These are phyloP conservation scores for Hepsetus odoe DNA, from an alignment of 2,113 vertebrate species.

Conservation along the genomic window DNA sequence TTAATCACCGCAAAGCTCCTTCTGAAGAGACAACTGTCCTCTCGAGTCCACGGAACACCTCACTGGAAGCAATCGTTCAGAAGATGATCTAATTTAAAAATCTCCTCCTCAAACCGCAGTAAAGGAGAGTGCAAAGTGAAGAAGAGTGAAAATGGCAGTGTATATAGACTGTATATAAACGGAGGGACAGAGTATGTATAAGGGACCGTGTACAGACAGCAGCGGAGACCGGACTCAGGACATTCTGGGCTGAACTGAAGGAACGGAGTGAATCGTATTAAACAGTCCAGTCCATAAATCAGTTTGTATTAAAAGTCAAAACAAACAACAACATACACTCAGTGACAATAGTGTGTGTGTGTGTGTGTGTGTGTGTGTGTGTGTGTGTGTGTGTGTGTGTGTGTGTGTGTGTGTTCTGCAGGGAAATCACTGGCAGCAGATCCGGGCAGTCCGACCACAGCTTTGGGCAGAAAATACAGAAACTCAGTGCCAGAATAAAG, in stretches of 20 bases:
- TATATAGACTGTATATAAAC: too few relatives aligned
- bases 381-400: neutral
- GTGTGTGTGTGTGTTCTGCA: neutral
- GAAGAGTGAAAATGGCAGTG: too few relatives aligned
- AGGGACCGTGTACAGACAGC: too few relatives aligned
- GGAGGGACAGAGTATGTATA: too few relatives aligned
- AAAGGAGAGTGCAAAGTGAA: too few relatives aligned
- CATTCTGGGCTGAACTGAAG: neutral
- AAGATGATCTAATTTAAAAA: neutral
- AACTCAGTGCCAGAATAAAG: conserved; percentile 31
- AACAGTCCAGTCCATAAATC: neutral
- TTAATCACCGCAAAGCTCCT: neutral
- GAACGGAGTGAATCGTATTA: neutral
- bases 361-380: too few relatives aligned
- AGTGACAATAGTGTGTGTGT: neutral
- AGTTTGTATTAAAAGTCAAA: neutral
- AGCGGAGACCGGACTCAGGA: too few relatives aligned
- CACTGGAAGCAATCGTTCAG: neutral
- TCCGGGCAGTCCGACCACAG: conserved; percentile 1
- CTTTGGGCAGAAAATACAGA: conserved; percentile 13
- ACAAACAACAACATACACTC: neutral
- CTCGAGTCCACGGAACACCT: neutral
- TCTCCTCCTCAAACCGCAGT: neutral
- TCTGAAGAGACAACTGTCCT: neutral
- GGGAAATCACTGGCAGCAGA: conserved; percentile 22